Evolutionary conservation across 2,888 invertebrate species (phyloP).

Genomic region (Aphodius sticticus): DNA sequence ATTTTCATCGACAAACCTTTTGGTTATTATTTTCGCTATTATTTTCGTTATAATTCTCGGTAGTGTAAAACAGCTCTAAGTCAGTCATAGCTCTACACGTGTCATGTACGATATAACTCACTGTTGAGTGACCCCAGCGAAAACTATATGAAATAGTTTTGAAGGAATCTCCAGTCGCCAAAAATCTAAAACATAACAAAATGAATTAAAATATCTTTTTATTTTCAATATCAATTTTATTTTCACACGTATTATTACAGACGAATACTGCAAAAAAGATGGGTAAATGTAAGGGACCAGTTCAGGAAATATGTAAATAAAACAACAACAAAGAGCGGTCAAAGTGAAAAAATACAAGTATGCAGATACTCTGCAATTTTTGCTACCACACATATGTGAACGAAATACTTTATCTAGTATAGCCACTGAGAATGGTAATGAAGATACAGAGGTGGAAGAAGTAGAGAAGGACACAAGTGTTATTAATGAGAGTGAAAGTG

Average conservation of each 20-base stretch:
- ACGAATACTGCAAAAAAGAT: slow-evolving; percentile 4
- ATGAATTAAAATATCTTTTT: not conserved
- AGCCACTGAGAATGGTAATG: not conserved
- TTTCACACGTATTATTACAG: not conserved
- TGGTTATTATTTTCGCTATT: too few relatives aligned
- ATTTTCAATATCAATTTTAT: too few relatives aligned
- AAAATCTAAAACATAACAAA: not conserved
- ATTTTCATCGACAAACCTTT: too few relatives aligned
- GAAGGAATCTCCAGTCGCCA: not conserved
- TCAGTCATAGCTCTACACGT: not conserved
- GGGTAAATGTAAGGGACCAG: not conserved
- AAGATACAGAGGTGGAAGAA: not conserved
- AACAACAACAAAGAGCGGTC: too few relatives aligned
- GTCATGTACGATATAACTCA: not conserved
- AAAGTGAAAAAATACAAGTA: too few relatives aligned
- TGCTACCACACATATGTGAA: not conserved
- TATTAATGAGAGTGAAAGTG: not conserved
- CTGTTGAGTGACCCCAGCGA: not conserved
- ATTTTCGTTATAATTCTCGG: too few relatives aligned
- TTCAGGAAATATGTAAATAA: too few relatives aligned
- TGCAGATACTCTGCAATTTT: not conserved
- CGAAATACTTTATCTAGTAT: not conserved
- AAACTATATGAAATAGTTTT: not conserved
- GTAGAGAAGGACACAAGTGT: not conserved
- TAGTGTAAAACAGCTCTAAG: too few relatives aligned